Conservation (phyloP, 2,888 invertebrate genomes). For the Drosophila merina region DNA sequence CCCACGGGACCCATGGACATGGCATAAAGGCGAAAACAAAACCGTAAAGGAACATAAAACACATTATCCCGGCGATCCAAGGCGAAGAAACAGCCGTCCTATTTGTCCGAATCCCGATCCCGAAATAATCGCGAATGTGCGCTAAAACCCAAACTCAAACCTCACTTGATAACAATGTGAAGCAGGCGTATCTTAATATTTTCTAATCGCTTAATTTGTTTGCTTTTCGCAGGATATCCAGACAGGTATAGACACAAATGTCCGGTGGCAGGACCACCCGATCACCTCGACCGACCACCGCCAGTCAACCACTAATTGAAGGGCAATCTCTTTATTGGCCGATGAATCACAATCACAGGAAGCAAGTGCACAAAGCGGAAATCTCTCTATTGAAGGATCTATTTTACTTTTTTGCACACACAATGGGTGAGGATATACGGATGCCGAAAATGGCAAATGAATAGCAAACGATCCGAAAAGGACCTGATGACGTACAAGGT, state of each 20-base stretch:
- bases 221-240: constrained; percentile 51
- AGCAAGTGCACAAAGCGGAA: constrained; percentile 52
- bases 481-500: constrained; percentile 44
- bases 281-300: constrained; percentile 38
- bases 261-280: constrained; percentile 13
- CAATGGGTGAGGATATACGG: constrained; percentile 71
- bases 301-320: constrained; percentile 65
- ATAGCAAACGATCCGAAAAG: constrained; percentile 3
- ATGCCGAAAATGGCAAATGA: constrained; percentile 41
- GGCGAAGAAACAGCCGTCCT: constrained; percentile 9
- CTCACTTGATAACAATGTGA: constrained; percentile 26
- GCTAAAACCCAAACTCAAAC: constrained; percentile 52
- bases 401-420: constrained; percentile 39
- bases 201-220: constrained; percentile 73
- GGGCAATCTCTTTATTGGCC: constrained; percentile 70
- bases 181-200: constrained; percentile 54
- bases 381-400: constrained; percentile 23
- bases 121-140: constrained; percentile 54
- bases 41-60: constrained; percentile 18
- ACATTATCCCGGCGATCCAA: constrained; percentile 36
- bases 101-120: constrained; percentile 6
- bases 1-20: constrained; percentile 60
- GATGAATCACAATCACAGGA: constrained; percentile 62
- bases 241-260: constrained; percentile 53
- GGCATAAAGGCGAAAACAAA: constrained; percentile 38